Percentiles rank a stretch among this genome's conserved stretches.
phyloP scores from a whole-genome alignment of 2,113 vertebrate genomes.

The Leucoraja erinaceus region DNA sequence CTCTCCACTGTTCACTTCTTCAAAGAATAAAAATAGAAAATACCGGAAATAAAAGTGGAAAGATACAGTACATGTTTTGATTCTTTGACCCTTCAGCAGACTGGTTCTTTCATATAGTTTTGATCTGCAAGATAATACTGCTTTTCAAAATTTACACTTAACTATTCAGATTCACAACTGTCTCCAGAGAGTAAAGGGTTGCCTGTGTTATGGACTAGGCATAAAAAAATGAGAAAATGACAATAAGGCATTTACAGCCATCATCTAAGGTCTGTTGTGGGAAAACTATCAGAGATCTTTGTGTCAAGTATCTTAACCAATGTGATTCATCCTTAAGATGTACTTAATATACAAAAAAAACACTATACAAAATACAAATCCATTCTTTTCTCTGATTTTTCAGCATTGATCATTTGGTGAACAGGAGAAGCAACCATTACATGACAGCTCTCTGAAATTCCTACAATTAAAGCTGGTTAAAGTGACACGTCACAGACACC shows the following conservation, averaged over 20 bases:
- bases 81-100: no score
- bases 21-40: no score
- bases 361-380: background rate
- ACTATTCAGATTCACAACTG: background rate
- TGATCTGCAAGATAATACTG: background rate
- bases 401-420: background rate
- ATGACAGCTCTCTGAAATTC: background rate
- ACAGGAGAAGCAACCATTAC: background rate
- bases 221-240: background rate
- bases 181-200: background rate
- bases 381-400: background rate
- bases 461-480: no score
- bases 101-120: background rate
- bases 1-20: no score
- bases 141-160: background rate
- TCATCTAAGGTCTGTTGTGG: no score
- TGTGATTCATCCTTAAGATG: no score
- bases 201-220: background rate
- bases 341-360: no score
- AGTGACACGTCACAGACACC: background rate
- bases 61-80: no score
- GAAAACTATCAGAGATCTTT: no score
- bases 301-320: no score
- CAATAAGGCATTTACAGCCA: no score
- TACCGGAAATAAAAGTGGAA: no score